Evolutionary conservation across 2,797 vertebrate species (phyloP).

Genomic region (Phrynocephalus forsythii): DNA sequence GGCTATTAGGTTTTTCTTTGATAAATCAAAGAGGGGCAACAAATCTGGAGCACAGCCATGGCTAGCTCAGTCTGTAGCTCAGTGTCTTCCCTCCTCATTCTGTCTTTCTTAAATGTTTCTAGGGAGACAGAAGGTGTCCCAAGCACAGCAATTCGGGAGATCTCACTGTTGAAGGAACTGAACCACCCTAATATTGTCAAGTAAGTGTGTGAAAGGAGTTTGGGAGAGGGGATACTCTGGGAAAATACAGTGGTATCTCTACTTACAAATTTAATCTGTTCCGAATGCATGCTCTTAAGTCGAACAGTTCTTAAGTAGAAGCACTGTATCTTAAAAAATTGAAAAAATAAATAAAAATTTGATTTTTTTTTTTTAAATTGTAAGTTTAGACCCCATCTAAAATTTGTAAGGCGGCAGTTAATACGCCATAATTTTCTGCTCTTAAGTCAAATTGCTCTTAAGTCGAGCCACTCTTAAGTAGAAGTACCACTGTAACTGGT

Average conservation of each 20-base stretch:
- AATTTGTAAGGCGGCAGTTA: too few species aligned
- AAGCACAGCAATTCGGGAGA: conserved; percentile 94
- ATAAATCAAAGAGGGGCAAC: not conserved
- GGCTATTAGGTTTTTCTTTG: not conserved
- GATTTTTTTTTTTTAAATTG: too few species aligned
- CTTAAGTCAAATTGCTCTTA: too few species aligned
- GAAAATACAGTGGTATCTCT: not conserved
- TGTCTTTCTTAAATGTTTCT: not conserved
- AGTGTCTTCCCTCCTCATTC: conserved; percentile 44
- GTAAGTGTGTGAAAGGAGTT: conserved; percentile 75
- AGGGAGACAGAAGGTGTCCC: conserved; percentile 96
- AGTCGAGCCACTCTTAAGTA: too few species aligned
- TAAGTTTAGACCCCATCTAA: too few species aligned
- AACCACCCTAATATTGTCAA: conserved; percentile 96
- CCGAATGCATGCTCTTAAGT: too few species aligned
- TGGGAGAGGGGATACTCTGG: not conserved
- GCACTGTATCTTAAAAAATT: too few species aligned
- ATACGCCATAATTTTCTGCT: too few species aligned
- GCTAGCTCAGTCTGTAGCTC: conserved; percentile 19
- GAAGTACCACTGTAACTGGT: too few species aligned
- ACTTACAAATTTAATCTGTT: too few species aligned
- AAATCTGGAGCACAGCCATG: not conserved
- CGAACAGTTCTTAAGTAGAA: too few species aligned
- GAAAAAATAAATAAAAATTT: too few species aligned
- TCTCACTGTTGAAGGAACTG: conserved; percentile 94